Base-by-base conservation (phyloP, 53 echinoderm and acorn worm genomes). In the Paelopatides confundens region DNA sequence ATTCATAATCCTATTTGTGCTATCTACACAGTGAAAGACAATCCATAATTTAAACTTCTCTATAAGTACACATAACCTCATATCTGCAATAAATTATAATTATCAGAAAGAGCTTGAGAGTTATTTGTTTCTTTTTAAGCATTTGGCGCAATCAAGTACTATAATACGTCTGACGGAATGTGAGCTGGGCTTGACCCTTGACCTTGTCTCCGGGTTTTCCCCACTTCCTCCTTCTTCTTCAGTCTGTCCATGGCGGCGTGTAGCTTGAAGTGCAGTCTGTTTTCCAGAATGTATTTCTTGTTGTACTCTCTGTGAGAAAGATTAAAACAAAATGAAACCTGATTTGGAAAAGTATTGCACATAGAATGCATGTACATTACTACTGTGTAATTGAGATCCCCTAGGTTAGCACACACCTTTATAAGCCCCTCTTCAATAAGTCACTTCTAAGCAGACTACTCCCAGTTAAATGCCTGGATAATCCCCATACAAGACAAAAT, bases 201-300 rank as follows among this genome's bases (percentile, higher is more conserved):
- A 68, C 69, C 69, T 1, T 11, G 69, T 35, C 34, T 35, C 69
- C 40, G 30, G 3, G 51, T 13, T 32, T 58, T 50, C 18, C 2
- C 49, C 33, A 53, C 33, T 26, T 82, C 76, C 50, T 62, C 37
- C 63, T 90, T 92, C 35, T 70, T 52, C 67, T 94, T 92, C 14
- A 98, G 92, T 58, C 85, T 92, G 28, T 93, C 93, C 31, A 98
- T 62, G 33, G 98, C 94, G 3, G 98, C 94, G 54, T 98, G 98
- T 31, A 98, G 86, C 85, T 94, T 93, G 91, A 98, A 98, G 76
- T 98, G 98, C 4, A 98, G 92, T 29, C 95, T 58, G 67, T 95
- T 95, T 66, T 98, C 95, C 17, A 98, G 64, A 74, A 92, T 92
- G 40, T 93, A 95, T 87, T 98, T 98, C 92, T 91, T 98, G 87